phyloP scores from a whole-genome alignment of 1,140 invertebrate genomes.

The Leptoteleia sp. region DNA sequence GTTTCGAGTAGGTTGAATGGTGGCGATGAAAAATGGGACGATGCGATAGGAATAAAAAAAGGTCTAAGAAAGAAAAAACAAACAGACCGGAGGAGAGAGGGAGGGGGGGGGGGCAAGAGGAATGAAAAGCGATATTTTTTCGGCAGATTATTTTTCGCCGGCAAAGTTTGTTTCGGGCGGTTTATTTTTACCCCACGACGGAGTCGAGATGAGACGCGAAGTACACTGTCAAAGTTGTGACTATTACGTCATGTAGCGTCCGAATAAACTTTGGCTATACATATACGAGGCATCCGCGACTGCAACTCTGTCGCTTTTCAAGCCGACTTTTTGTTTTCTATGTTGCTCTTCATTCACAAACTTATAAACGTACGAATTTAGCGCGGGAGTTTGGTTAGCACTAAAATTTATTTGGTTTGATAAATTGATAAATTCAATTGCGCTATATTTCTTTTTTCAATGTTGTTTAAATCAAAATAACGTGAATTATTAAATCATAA shows the following conservation, averaged over 20 bases:
- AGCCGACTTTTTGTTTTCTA: constrained; percentile 12
- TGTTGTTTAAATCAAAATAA: too few species aligned
- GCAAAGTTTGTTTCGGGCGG: constrained; percentile 34
- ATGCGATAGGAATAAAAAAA: constrained; percentile 3
- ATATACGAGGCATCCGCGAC: constrained; percentile 18
- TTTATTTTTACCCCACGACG: constrained; percentile 54
- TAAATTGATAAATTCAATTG: too few species aligned
- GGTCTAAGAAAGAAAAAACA: too few species aligned
- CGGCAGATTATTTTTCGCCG: constrained; percentile 35
- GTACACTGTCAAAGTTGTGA: constrained; percentile 62
- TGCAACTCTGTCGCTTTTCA: neutral
- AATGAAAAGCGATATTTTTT: constrained; percentile 37
- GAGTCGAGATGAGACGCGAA: constrained; percentile 40
- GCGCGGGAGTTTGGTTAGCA: too few species aligned
- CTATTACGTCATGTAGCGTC: constrained; percentile 59
- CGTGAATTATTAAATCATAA: too few species aligned
- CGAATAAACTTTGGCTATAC: constrained; percentile 52
- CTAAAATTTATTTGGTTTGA: too few species aligned
- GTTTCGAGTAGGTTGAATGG: neutral
- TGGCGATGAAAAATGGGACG: constrained; percentile 10
- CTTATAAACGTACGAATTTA: neutral
- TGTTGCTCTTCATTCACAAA: constrained; percentile 17
- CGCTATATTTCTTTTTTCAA: too few species aligned
- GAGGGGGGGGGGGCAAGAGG: neutral
- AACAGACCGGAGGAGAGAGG: too few species aligned